Evolutionary conservation across 2,797 vertebrate genomes (phyloP).

Genomic region (Xenopus petersii): DNA sequence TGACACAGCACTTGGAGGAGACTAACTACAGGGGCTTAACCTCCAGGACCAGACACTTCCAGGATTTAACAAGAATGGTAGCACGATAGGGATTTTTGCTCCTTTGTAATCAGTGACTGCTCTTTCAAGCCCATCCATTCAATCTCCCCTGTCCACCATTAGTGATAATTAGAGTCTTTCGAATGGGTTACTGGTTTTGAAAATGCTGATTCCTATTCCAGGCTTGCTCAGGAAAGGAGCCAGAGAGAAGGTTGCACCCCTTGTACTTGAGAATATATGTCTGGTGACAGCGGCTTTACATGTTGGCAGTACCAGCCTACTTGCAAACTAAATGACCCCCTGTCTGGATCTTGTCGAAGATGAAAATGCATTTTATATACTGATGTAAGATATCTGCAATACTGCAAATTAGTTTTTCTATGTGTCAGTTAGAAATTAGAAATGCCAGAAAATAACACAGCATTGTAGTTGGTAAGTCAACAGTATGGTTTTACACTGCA

Average conservation of each 20-base stretch:
- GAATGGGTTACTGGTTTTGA: slow-evolving; percentile 9
- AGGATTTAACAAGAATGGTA: neutral
- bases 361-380: too few relatives aligned
- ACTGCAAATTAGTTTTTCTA: too few relatives aligned
- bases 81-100: slow-evolving; percentile 1
- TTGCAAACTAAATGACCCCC: too few relatives aligned
- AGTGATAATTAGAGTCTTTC: slow-evolving; percentile 17
- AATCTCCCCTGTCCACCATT: slow-evolving; percentile 6
- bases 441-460: too few relatives aligned
- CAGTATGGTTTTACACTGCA: too few relatives aligned
- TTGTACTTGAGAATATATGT: slow-evolving; percentile 5
- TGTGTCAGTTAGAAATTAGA: too few relatives aligned
- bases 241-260: neutral
- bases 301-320: neutral
- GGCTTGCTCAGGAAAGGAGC: neutral
- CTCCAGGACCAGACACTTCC: slow-evolving; percentile 4
- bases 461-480: too few relatives aligned
- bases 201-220: neutral
- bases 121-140: neutral
- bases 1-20: slow-evolving; percentile 20
- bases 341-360: too few relatives aligned
- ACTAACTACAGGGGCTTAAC: slow-evolving; percentile 13
- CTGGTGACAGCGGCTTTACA: neutral
- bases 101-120: neutral
- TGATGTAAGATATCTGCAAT: too few relatives aligned